Evolutionary conservation across 2,113 vertebrate species (phyloP).

Genomic region (Podiceps cristatus): DNA sequence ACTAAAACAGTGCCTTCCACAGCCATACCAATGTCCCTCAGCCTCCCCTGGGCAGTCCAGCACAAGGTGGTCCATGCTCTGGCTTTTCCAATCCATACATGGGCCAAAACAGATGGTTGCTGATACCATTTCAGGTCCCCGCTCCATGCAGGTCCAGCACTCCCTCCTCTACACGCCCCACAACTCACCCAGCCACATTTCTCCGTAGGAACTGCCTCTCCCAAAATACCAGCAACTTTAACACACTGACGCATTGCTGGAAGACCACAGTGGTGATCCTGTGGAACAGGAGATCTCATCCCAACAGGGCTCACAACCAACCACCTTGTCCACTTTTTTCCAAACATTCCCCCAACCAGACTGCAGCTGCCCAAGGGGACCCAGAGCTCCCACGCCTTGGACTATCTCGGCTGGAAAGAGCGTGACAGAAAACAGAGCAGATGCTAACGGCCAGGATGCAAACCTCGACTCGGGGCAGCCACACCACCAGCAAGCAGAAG

Average conservation of each 20-base stretch:
- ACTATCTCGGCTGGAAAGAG: not conserved
- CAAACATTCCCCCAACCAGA: not conserved
- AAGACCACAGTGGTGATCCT: not conserved
- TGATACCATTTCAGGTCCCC: accelerated
- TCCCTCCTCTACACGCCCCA: not conserved
- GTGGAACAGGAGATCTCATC: not conserved
- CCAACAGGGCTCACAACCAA: not conserved
- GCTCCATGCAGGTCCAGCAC: not conserved
- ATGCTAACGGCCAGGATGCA: not conserved
- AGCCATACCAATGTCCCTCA: not conserved
- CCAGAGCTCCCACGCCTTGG: accelerated
- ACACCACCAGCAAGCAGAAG: not conserved
- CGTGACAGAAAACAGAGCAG: not conserved
- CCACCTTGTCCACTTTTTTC: not conserved
- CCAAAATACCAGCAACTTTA: not conserved
- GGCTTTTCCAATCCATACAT: accelerated
- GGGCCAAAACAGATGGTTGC: accelerated
- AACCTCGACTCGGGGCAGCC: not conserved
- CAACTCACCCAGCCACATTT: not conserved
- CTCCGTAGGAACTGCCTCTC: not conserved
- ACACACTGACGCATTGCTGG: not conserved
- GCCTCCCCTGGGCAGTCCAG: not conserved
- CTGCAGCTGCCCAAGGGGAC: not conserved
- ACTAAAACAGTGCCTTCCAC: not conserved
- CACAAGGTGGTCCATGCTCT: not conserved